phyloP scores from a whole-genome alignment of 2,113 vertebrate species.

The Microcebus tavaratra region DNA sequence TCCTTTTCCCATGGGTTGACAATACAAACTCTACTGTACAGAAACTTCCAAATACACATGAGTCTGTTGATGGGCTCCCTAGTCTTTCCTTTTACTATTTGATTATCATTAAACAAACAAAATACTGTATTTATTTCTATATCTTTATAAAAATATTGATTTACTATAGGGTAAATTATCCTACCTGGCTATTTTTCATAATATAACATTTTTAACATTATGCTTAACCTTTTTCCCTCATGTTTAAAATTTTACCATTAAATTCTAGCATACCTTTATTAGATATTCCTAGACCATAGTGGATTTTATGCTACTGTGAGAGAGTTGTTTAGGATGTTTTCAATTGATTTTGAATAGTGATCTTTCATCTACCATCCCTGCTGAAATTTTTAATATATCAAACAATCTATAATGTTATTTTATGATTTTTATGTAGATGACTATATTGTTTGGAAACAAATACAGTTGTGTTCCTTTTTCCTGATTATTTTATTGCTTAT shows the following conservation, averaged over 20 bases:
- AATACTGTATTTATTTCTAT: neutral
- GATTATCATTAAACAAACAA: neutral
- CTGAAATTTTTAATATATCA: neutral
- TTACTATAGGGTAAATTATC: neutral
- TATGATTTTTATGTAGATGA: neutral
- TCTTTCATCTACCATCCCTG: neutral
- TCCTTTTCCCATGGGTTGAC: neutral
- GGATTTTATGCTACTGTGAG: neutral
- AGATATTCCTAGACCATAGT: neutral
- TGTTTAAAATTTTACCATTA: neutral
- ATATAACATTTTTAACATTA: neutral
- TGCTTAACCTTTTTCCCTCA: neutral
- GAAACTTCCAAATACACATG: neutral
- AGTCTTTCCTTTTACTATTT: neutral
- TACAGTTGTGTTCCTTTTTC: neutral
- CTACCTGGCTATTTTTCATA: neutral
- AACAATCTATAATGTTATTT: neutral
- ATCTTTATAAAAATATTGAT: neutral
- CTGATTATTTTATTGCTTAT: neutral
- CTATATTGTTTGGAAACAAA: neutral
- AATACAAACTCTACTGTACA: too few relatives aligned
- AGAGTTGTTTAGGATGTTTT: neutral
- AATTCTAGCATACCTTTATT: neutral
- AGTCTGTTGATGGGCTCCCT: neutral
- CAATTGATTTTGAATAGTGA: neutral